Percentiles rank a stretch among this genome's conserved stretches.
Conservation (phyloP, 1,140 invertebrate species). For the Phthorimaea operculella region DNA sequence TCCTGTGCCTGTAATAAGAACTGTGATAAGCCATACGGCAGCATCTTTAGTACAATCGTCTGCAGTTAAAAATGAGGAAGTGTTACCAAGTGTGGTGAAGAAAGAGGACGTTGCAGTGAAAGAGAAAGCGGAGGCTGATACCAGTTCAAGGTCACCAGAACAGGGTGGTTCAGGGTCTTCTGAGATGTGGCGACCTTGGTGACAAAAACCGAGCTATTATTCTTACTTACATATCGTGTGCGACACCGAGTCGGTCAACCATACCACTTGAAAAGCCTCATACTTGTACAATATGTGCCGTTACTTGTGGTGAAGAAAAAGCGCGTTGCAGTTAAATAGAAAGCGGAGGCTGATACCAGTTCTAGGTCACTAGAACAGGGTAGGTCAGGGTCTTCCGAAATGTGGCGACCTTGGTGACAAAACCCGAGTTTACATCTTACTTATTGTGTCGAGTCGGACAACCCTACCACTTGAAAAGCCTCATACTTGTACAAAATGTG, state of each 20-base stretch:
- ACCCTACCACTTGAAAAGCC: too few species aligned
- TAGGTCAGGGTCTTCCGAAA: conserved; percentile 35
- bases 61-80: conserved; percentile 10
- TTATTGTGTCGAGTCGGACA: too few species aligned
- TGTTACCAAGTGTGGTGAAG: background rate
- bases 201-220: conserved; percentile 9
- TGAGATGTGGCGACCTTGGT: conserved; percentile 61
- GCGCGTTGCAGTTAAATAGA: too few species aligned
- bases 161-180: conserved; percentile 38
- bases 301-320: too few species aligned
- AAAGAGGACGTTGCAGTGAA: conserved; percentile 18
- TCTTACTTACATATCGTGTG: too few species aligned
- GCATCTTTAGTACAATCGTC: conserved; percentile 46
- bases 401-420: conserved; percentile 55
- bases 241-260: background rate
- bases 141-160: conserved; percentile 39
- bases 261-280: background rate
- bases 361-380: conserved; percentile 45
- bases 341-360: conserved; percentile 39
- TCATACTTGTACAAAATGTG: too few species aligned
- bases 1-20: conserved; percentile 18
- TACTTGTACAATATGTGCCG: too few species aligned
- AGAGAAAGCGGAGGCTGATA: conserved; percentile 35
- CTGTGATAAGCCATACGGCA: conserved; percentile 59
- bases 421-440: background rate